Evolutionary conservation across 2,888 invertebrate genomes (phyloP).

Genomic region (Idaea straminata): DNA sequence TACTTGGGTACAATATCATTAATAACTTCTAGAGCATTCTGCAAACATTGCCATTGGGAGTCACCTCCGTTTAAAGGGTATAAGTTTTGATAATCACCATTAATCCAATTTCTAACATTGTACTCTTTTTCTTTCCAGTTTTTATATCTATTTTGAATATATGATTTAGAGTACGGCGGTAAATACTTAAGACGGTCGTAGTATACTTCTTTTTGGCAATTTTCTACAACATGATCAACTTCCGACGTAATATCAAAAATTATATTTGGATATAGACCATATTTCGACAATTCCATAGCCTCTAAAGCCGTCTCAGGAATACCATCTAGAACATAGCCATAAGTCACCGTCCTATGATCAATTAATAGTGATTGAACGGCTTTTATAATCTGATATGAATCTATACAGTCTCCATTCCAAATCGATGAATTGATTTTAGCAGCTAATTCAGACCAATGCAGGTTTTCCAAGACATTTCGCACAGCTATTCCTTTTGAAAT

Average conservation of each 20-base stretch:
- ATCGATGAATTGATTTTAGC: conserved; percentile 57
- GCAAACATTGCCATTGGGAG: conserved; percentile 79
- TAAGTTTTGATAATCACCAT: conserved; percentile 77
- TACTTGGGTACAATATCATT: conserved; percentile 61
- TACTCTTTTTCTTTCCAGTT: conserved; percentile 59
- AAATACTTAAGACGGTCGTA: conserved; percentile 48
- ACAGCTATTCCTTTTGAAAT: conserved; percentile 78
- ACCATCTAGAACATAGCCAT: conserved; percentile 83
- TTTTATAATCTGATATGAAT: conserved; percentile 66
- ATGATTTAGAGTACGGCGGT: conserved; percentile 56
- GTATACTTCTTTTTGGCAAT: conserved; percentile 60
- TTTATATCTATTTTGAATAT: conserved; percentile 63
- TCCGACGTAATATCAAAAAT: conserved; percentile 74
- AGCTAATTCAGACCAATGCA: conserved; percentile 76
- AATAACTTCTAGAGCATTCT: conserved; percentile 57
- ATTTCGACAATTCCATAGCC: conserved; percentile 65
- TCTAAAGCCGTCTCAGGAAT: conserved; percentile 78
- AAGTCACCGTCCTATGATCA: conserved; percentile 67
- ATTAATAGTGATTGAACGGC: conserved; percentile 76
- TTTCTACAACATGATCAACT: conserved; percentile 54
- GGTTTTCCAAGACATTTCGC: conserved; percentile 67
- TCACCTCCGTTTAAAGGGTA: conserved; percentile 66
- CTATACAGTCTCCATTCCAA: conserved; percentile 62
- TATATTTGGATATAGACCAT: conserved; percentile 79
- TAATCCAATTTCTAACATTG: conserved; percentile 71